Evolutionary conservation across 2,113 vertebrate genomes (phyloP).

Genomic region (Sminthopsis crassicaudata): DNA sequence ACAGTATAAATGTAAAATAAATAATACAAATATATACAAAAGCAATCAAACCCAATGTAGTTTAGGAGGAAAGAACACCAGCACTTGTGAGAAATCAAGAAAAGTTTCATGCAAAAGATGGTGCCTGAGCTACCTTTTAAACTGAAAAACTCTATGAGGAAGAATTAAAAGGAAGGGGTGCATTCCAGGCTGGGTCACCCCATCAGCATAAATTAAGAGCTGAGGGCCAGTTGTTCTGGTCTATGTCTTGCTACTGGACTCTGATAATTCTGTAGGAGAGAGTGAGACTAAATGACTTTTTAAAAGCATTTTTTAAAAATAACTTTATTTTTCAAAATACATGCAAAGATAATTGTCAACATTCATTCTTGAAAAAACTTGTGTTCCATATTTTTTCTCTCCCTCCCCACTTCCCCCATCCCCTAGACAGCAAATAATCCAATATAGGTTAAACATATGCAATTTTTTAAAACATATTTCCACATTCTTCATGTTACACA

Average conservation of each 20-base stretch:
- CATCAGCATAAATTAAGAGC: not conserved
- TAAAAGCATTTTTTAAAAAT: too few relatives aligned
- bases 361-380: too few relatives aligned
- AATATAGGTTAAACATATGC: too few relatives aligned
- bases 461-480: too few relatives aligned
- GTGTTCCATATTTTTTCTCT: too few relatives aligned
- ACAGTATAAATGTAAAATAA: not conserved
- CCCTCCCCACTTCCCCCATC: too few relatives aligned
- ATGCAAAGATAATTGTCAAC: too few relatives aligned
- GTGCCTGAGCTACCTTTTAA: not conserved
- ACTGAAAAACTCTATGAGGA: not conserved
- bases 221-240: not conserved
- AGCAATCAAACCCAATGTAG: not conserved
- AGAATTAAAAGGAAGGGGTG: not conserved
- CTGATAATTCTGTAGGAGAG: not conserved
- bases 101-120: not conserved
- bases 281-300: not conserved
- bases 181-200: not conserved
- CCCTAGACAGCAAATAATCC: too few relatives aligned
- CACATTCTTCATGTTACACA: too few relatives aligned
- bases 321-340: too few relatives aligned
- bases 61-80: not conserved
- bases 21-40: not conserved
- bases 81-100: not conserved
- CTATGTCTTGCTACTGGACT: not conserved